Percentiles rank a stretch among this genome's conserved stretches.
Conservation (phyloP, 2,888 invertebrate genomes). For the Spialia ferax region DNA sequence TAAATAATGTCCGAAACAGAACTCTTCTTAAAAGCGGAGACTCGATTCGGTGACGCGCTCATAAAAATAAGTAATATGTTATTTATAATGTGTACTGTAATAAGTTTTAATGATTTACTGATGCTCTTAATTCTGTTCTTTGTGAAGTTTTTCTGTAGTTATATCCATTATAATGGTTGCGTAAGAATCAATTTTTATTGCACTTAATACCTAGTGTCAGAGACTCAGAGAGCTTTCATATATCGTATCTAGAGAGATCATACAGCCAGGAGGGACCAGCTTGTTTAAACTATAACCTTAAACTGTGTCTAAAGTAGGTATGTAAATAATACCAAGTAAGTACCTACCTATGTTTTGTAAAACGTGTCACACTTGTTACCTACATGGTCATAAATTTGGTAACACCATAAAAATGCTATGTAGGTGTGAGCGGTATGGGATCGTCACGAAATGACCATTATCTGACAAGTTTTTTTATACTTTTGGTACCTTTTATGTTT, state of each 20-base stretch:
- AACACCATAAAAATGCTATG: not conserved
- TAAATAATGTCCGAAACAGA: conserved; percentile 63
- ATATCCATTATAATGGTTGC: not conserved
- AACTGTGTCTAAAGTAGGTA: not conserved
- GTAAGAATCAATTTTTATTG: not conserved
- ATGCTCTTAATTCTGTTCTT: not conserved
- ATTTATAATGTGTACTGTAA: conserved; percentile 18
- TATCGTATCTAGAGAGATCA: too few species aligned
- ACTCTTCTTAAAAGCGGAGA: conserved; percentile 30
- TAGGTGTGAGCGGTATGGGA: not conserved
- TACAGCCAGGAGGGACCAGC: too few species aligned
- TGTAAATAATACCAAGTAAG: not conserved
- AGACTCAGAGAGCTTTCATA: too few species aligned
- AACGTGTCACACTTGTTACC: not conserved
- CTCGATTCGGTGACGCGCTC: conserved; percentile 45
- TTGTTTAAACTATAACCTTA: too few species aligned
- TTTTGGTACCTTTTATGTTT: too few species aligned
- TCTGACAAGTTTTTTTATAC: too few species aligned
- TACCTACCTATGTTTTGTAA: not conserved
- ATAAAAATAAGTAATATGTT: conserved; percentile 28
- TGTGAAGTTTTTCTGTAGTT: not conserved
- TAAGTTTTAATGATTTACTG: conserved; percentile 5
- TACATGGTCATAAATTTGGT: not conserved
- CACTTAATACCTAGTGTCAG: too few species aligned
- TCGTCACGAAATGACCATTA: not conserved